These are phyloP conservation scores for Habropoda laboriosa DNA, from an alignment of 1,140 invertebrate species.

Conservation along the genomic window DNA sequence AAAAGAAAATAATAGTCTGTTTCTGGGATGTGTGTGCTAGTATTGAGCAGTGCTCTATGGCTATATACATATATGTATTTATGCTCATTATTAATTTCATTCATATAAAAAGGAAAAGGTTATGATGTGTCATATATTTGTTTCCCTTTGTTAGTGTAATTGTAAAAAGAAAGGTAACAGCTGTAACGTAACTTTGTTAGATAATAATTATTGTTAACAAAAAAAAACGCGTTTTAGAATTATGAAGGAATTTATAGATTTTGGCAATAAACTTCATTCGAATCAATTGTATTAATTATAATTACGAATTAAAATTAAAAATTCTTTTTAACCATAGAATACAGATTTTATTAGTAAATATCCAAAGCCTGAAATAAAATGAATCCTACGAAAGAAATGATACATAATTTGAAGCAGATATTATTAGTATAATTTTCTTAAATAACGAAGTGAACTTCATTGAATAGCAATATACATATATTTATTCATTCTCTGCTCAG, in stretches of 20 bases:
- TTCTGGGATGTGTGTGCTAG: slow-evolving; percentile 26
- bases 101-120: slow-evolving; percentile 1
- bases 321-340: slow-evolving; percentile 29
- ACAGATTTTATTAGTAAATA: slow-evolving; percentile 23
- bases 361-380: slow-evolving; percentile 37
- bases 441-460: slow-evolving; percentile 18
- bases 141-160: slow-evolving; percentile 25
- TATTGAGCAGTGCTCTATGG: slow-evolving; percentile 43
- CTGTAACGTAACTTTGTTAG: slow-evolving; percentile 1
- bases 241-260: not conserved
- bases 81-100: slow-evolving; percentile 46
- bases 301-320: not conserved
- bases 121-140: slow-evolving; percentile 7
- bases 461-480: slow-evolving; percentile 25
- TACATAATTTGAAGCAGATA: slow-evolving; percentile 19
- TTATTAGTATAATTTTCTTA: slow-evolving; percentile 39
- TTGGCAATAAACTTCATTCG: slow-evolving; percentile 30
- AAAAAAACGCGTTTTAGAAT: not conserved
- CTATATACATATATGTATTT: slow-evolving; percentile 37
- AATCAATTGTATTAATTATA: slow-evolving; percentile 7
- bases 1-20: slow-evolving; percentile 15
- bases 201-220: not conserved
- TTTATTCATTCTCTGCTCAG: slow-evolving; percentile 28
- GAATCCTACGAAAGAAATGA: slow-evolving; percentile 12
- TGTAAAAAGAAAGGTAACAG: slow-evolving; percentile 1